Conservation (phyloP, 2,113 vertebrate species). For the Catagonus wagneri region DNA sequence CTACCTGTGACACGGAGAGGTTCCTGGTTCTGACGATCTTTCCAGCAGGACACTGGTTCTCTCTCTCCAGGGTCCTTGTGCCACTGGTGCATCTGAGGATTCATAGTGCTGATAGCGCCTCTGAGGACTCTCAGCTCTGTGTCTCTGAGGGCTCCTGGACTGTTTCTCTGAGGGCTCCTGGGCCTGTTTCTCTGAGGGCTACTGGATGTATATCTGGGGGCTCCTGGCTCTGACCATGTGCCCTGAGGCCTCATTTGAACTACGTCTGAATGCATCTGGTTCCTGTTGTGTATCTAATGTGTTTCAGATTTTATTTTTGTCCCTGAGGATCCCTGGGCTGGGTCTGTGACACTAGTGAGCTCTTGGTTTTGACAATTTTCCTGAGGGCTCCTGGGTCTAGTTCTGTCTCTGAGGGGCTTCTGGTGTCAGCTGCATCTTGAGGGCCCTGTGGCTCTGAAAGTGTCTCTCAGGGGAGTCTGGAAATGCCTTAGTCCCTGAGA, state of each 20-base stretch:
- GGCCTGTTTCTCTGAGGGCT: background rate
- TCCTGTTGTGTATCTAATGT: background rate
- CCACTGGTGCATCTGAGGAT: background rate
- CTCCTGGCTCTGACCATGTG: background rate
- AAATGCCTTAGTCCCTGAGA: background rate
- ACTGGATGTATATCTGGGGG: background rate
- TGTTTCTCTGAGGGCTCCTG: background rate
- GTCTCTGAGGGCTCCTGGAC: background rate
- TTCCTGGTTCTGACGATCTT: background rate
- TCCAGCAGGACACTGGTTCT: background rate
- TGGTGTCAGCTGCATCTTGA: background rate
- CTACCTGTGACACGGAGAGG: background rate
- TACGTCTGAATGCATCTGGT: background rate
- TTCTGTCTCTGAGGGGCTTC: background rate
- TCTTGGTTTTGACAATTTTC: background rate
- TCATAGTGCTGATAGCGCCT: background rate
- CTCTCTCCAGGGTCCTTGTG: background rate
- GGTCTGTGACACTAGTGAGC: background rate
- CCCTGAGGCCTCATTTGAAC: background rate
- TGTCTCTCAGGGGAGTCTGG: background rate
- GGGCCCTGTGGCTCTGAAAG: background rate
- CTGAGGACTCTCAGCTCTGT: background rate
- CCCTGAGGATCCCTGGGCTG: background rate
- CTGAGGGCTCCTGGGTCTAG: background rate
- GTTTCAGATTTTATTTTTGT: background rate